Evolutionary conservation across 2,797 vertebrate species (phyloP), one percentile per base, ranked within the genome.

Genomic region (Lerista edwardsae): DNA sequence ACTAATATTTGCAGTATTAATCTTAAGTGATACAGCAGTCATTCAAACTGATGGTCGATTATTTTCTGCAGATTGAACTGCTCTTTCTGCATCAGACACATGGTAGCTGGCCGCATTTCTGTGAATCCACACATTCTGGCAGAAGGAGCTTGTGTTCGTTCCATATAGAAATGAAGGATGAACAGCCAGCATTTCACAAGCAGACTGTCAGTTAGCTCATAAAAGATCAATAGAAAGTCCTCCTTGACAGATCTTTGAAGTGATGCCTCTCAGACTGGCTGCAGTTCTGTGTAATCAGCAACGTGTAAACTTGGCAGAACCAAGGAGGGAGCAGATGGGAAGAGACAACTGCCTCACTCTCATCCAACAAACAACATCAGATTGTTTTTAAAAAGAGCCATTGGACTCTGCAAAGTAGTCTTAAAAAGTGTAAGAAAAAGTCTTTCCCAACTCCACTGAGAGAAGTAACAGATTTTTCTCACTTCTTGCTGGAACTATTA

Each of bases 211-310:
- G 84, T 81, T 87, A 76, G 85, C 85, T 92, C 91, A 89, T 91
- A 93, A 93, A 94, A 93, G 90, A 94, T 91, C 90, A 94, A 91
- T 89, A 92, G 87, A 82, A 83, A 89, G 57, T 76, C 88, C 91
- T 82, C 78, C 72, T 91, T 86, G 87, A 31, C 55, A 84, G 90
- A 79, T 34, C 91, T 93, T 95, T 94, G 93, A 94, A 92, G 91
- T 84, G 90, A 89, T 86, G 92, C 89, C 89, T 93, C 80, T 88
- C 94, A 92, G 91, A 92, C 73, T 80, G 90, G 90, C 79, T 87
- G 80, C 75, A 88, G 88, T 84, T 84, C 82, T 80, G 44, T 71
- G 75, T 77, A 93, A 91, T 41, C 64, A 17, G 81, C 87, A 79
- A 90, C 91, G 84, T 78, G 88, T 79, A 93, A 93, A 80, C 29